Conservation (phyloP, 2,797 vertebrate genomes). For the Sebastes hopkinsi region DNA sequence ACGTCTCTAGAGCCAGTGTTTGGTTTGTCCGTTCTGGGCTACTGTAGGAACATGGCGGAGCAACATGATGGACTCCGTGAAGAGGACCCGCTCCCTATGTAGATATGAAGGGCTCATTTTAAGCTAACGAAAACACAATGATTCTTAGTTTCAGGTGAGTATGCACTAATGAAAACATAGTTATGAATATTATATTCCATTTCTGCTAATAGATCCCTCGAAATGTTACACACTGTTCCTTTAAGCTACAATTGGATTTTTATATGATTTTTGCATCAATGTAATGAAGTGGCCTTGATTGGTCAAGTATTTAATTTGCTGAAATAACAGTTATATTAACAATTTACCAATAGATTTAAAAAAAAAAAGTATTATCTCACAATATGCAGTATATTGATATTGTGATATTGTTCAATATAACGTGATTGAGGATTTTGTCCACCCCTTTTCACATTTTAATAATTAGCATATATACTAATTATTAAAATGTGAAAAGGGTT, state of each 20-base stretch:
- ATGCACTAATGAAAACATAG: background rate
- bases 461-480: background rate
- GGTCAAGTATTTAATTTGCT: background rate
- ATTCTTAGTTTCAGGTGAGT: background rate
- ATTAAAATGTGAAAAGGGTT: too few relatives aligned
- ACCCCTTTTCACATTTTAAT: background rate
- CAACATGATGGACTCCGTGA: too few relatives aligned
- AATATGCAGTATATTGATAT: background rate
- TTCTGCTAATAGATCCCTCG: background rate
- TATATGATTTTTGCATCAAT: background rate
- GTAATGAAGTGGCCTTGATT: background rate
- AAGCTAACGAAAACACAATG: background rate
- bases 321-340: background rate
- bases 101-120: background rate
- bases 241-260: background rate
- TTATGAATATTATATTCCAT: background rate
- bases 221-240: background rate
- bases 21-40: background rate
- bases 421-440: background rate
- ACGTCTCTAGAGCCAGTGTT: background rate
- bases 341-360: background rate
- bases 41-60: background rate
- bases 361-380: background rate
- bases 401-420: background rate
- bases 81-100: background rate